phyloP scores from a whole-genome alignment of 2,113 vertebrate genomes.

The Neotoma lepida region DNA sequence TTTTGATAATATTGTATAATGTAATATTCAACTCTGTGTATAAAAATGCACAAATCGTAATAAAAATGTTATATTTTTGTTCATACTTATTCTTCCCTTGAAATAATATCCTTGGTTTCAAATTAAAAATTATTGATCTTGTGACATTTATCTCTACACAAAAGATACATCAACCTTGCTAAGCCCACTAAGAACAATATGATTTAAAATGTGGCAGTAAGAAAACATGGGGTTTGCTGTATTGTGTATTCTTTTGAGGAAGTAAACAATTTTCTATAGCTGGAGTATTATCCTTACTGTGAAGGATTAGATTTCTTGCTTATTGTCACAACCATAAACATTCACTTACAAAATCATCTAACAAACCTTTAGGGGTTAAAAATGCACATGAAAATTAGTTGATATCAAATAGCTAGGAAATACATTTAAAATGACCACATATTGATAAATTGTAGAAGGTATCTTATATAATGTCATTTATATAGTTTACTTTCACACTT shows the following conservation, averaged over 20 bases:
- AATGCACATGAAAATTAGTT: constrained; percentile 47
- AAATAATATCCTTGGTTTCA: constrained; percentile 58
- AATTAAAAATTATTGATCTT: constrained; percentile 59
- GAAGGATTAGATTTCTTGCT: constrained; percentile 51
- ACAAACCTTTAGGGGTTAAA: constrained; percentile 65
- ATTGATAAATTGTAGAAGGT: constrained; percentile 28
- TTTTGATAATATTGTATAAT: constrained; percentile 41
- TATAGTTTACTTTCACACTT: background rate
- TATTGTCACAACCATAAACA: constrained; percentile 48
- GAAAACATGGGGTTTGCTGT: constrained; percentile 60
- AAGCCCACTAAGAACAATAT: constrained; percentile 63
- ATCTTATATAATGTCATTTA: background rate
- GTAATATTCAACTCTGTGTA: background rate
- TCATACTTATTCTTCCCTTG: background rate
- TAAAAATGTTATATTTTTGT: constrained; percentile 52
- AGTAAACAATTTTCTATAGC: constrained; percentile 52
- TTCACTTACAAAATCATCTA: constrained; percentile 69
- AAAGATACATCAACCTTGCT: constrained; percentile 45
- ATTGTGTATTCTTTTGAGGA: constrained; percentile 54
- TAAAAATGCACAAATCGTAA: constrained; percentile 40
- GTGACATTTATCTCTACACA: constrained; percentile 64
- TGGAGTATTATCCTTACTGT: constrained; percentile 34
- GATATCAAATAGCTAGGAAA: constrained; percentile 1
- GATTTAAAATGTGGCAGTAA: constrained; percentile 80
- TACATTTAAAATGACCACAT: constrained; percentile 51